Evolutionary conservation across 2,888 invertebrate species (phyloP).

Genomic region (Drosophila hamatofila): DNA sequence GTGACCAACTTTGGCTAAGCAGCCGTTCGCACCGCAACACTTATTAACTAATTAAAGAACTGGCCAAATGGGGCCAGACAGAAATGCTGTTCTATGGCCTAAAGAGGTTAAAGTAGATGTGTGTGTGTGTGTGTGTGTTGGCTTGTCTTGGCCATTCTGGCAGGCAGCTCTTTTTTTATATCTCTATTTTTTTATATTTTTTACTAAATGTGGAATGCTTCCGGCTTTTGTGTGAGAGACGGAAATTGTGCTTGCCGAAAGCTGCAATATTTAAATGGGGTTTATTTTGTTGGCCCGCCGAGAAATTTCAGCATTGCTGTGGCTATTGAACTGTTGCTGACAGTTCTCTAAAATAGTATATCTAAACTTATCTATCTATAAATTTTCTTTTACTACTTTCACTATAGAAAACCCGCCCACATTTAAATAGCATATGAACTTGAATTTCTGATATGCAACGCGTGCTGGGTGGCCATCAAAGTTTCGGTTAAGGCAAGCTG

Average conservation of each 20-base stretch:
- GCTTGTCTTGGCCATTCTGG: slow-evolving; percentile 20
- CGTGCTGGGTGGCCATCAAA: slow-evolving; percentile 60
- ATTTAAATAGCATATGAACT: slow-evolving; percentile 46
- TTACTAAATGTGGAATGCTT: slow-evolving; percentile 57
- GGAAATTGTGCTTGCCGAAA: slow-evolving; percentile 62
- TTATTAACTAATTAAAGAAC: slow-evolving; percentile 65
- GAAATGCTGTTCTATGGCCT: slow-evolving; percentile 24
- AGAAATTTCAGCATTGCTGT: slow-evolving; percentile 1
- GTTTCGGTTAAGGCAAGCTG: slow-evolving; percentile 13
- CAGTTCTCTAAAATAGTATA: no score
- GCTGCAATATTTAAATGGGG: slow-evolving; percentile 45
- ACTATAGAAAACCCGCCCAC: slow-evolving; percentile 46
- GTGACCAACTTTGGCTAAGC: slow-evolving; percentile 35
- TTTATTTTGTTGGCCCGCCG: slow-evolving; percentile 22
- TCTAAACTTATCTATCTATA: neutral
- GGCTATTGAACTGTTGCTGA: slow-evolving; percentile 22
- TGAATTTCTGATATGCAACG: slow-evolving; percentile 24
- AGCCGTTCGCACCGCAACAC: slow-evolving; percentile 35
- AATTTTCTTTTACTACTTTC: slow-evolving; percentile 38
- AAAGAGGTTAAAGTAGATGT: slow-evolving; percentile 37
- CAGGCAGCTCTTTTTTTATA: slow-evolving; percentile 26
- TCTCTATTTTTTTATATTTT: slow-evolving; percentile 20
- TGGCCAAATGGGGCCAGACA: slow-evolving; percentile 55
- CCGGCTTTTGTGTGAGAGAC: slow-evolving; percentile 60
- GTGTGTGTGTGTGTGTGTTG: slow-evolving; percentile 28